phyloP scores from a whole-genome alignment of 92 coral and sea anemone species.

The Montipora capitata region DNA sequence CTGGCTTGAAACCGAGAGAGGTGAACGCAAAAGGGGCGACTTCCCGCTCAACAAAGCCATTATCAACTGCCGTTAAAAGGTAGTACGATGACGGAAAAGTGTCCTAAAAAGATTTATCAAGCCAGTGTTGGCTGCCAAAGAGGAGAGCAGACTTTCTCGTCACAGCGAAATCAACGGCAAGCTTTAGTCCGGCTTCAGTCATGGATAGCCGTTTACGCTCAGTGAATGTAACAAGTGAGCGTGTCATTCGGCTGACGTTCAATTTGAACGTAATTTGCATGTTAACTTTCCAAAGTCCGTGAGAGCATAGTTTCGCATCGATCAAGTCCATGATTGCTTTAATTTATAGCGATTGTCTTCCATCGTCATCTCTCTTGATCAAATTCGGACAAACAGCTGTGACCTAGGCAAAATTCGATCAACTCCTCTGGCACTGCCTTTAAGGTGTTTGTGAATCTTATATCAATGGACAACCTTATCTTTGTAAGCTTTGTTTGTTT shows the following conservation, averaged over 20 bases:
- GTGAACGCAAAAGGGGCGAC: conserved; percentile 34
- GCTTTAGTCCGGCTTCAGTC: background rate
- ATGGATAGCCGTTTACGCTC: background rate
- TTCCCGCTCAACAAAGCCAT: conserved; percentile 57
- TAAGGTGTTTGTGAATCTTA: conserved; percentile 31
- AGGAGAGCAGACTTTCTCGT: background rate
- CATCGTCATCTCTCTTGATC: conserved; percentile 18
- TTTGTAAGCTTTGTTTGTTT: conserved; percentile 24
- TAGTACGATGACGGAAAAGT: conserved; percentile 21
- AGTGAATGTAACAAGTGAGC: conserved; percentile 11
- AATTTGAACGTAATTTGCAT: conserved; percentile 74
- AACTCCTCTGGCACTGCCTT: conserved; percentile 13
- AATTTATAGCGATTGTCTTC: background rate
- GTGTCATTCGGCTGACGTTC: conserved; percentile 30
- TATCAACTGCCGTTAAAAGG: conserved; percentile 83
- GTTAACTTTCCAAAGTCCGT: conserved; percentile 74
- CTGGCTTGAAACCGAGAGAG: conserved; percentile 62
- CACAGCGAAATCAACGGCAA: background rate
- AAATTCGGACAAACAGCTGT: conserved; percentile 17
- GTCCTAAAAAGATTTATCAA: background rate
- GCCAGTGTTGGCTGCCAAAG: background rate
- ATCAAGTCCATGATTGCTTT: conserved; percentile 1
- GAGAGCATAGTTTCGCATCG: conserved; percentile 11
- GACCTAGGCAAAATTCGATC: conserved; percentile 15
- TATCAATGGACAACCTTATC: conserved; percentile 59